phyloP scores from a whole-genome alignment of 2,797 vertebrate genomes.

The Cygnus olor region DNA sequence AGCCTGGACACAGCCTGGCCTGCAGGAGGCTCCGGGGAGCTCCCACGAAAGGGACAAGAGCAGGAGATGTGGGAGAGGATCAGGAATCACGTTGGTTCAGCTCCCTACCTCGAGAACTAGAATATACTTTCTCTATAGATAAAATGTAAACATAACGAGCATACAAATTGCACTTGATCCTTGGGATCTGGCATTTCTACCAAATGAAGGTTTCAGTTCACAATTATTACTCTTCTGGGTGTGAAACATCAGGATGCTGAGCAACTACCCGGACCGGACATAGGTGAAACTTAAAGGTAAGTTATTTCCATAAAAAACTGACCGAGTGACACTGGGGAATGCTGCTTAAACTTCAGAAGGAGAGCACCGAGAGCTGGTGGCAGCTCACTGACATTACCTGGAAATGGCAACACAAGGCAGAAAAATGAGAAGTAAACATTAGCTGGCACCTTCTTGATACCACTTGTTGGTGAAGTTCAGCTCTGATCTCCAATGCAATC shows the following conservation, averaged over 20 bases:
- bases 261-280: neutral
- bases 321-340: neutral
- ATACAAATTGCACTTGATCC: conserved; percentile 58
- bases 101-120: neutral
- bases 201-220: neutral
- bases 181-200: conserved; percentile 4
- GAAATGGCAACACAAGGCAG: neutral
- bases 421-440: neutral
- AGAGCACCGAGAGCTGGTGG: neutral
- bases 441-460: neutral
- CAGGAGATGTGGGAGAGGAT: neutral
- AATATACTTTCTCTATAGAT: neutral
- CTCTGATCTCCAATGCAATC: neutral
- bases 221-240: neutral
- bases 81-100: conserved; percentile 19
- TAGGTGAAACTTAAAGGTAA: neutral
- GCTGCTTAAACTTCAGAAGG: neutral
- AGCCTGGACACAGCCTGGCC: neutral
- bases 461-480: neutral
- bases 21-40: neutral
- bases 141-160: conserved; percentile 57
- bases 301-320: neutral
- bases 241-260: neutral
- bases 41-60: rapidly evolving
- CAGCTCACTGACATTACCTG: neutral